Base-by-base conservation (phyloP, 1,140 invertebrate species). In the Physella acuta region DNA sequence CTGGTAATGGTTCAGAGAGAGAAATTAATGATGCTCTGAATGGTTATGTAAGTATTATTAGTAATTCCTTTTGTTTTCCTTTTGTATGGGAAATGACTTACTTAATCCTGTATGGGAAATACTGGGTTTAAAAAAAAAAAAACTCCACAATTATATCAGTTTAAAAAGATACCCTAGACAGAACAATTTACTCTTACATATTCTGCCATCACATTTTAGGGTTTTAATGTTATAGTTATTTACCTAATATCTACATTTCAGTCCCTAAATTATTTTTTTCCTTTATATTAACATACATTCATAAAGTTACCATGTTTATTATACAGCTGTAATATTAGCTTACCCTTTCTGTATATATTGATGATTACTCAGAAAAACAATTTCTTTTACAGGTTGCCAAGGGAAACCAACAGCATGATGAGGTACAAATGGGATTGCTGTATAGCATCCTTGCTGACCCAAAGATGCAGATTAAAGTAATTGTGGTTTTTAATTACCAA, bases 11-110 rank as follows among this genome's bases (percentile, higher is more conserved):
- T 70, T 94, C 92, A 68, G 95, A 98, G 81, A 94, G 96, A 82
- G 95, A 98, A 86, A 90, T 92, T 71, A 94, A 97, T 81, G 94
- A 97, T 85, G 91, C 91, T 16, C 87, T 97, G 16, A 94, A 92
- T 80, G 93, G 91, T 49, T 65, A 78, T 73, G 77, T 79, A 76
- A 78, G 78, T 77, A 5, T 24, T 34, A 14, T 37, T 69, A 17
- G 4, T 59, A 52, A 14, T 34, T 52, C 28, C 17, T 31, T 31
- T 11, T 59, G 26, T 24, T 20, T 0, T 28, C 3, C 51, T 26
- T 3, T n/a, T 62, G 30, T 51, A 62, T 44, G 55, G 30, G 1
- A 3, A 37, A 26, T 11, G 28, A n/a, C 24, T 28, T 20, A 56
- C 17, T 64, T 14, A 24, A 24, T 36, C 52, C 16, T 0, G 17